phyloP scores from a whole-genome alignment of 2,113 vertebrate species.

The Lota lota region DNA sequence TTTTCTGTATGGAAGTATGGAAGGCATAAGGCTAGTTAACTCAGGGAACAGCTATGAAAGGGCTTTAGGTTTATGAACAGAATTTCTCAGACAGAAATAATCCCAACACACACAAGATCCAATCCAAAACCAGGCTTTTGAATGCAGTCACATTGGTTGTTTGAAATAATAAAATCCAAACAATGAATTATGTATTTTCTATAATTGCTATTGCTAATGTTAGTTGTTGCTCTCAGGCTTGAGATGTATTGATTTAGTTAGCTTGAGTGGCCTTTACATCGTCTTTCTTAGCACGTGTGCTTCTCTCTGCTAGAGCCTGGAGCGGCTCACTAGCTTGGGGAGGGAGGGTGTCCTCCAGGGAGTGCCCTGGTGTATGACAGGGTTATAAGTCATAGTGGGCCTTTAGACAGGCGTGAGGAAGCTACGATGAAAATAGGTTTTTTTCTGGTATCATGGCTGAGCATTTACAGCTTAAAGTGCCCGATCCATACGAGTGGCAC shows the following conservation, averaged over 20 bases:
- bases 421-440: constrained; percentile 65
- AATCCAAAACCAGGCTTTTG: constrained; percentile 17
- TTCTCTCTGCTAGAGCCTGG: constrained; percentile 30
- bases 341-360: constrained; percentile 44
- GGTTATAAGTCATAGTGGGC: constrained; percentile 67
- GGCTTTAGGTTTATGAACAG: constrained; percentile 17
- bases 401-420: constrained; percentile 63
- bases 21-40: constrained; percentile 11
- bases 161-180: constrained; percentile 15
- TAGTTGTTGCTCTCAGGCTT: constrained; percentile 53
- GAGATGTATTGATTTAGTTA: constrained; percentile 63
- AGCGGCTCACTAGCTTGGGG: constrained; percentile 32
- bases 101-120: constrained; percentile 4
- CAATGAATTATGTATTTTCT: constrained; percentile 7
- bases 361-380: constrained; percentile 45
- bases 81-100: not conserved
- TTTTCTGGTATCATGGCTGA: constrained; percentile 68
- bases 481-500: constrained; percentile 74
- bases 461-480: constrained; percentile 62
- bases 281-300: constrained; percentile 17
- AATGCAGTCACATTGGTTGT: constrained; percentile 20
- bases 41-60: constrained; percentile 5
- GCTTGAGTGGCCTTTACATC: constrained; percentile 59
- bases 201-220: no score
- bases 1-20: constrained; percentile 14